phyloP scores from a whole-genome alignment of 1,140 invertebrate species.

The Caenorhabditis brenneri region DNA sequence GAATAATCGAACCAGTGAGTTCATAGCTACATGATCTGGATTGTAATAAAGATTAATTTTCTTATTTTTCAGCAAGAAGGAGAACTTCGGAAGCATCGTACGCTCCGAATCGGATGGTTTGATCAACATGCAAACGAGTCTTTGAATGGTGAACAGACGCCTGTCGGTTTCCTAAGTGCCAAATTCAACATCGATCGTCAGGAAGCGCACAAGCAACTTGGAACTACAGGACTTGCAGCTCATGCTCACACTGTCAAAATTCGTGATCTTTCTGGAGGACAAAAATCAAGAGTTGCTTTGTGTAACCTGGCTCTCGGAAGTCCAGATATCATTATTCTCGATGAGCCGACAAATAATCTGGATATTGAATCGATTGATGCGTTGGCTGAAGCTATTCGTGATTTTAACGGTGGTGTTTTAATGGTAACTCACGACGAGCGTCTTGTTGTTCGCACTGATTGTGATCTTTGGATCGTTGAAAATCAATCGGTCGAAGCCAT shows the following conservation, averaged over 20 bases:
- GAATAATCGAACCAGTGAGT: slow-evolving; percentile 53
- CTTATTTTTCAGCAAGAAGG: slow-evolving; percentile 75
- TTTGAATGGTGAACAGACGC: slow-evolving; percentile 90
- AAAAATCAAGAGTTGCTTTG: slow-evolving; percentile 92
- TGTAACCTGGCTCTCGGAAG: slow-evolving; percentile 90
- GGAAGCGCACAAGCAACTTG: slow-evolving; percentile 85
- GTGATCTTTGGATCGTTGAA: slow-evolving; percentile 94
- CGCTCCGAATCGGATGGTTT: slow-evolving; percentile 92
- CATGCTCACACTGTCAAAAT: slow-evolving; percentile 97
- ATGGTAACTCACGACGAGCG: slow-evolving; percentile 99
- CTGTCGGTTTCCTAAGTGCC: slow-evolving; percentile 83
- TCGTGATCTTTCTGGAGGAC: slow-evolving; percentile 95
- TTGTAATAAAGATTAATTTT: not conserved
- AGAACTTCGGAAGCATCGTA: slow-evolving; percentile 86
- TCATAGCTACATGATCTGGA: not conserved
- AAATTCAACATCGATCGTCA: slow-evolving; percentile 70
- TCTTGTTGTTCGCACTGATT: slow-evolving; percentile 93
- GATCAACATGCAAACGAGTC: slow-evolving; percentile 99
- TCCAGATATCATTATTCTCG: slow-evolving; percentile 90
- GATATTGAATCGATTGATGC: slow-evolving; percentile 99
- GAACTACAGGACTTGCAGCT: slow-evolving; percentile 89
- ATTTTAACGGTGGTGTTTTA: slow-evolving; percentile 93
- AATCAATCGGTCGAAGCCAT: slow-evolving; percentile 82
- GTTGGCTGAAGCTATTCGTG: slow-evolving; percentile 93
- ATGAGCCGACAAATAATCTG: slow-evolving; percentile 97